phyloP scores from a whole-genome alignment of 1,140 invertebrate genomes.

The Brachionus sp. region DNA sequence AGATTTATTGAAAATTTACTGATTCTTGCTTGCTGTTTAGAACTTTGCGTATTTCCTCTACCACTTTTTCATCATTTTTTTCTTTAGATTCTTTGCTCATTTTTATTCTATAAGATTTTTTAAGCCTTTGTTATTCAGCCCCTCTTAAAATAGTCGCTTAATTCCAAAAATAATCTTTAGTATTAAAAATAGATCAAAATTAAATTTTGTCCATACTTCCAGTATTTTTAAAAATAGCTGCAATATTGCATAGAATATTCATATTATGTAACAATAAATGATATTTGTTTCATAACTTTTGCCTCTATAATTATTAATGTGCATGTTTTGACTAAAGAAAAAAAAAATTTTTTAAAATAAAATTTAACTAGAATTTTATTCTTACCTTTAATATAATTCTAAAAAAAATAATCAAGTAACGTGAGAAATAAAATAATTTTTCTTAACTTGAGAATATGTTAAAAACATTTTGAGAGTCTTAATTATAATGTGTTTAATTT shows the following conservation, averaged over 20 bases:
- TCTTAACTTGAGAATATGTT: no score
- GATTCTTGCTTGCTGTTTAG: neutral
- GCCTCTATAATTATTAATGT: neutral
- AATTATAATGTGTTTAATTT: no score
- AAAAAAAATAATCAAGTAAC: no score
- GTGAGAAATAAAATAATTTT: no score
- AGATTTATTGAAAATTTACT: neutral
- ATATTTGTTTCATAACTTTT: neutral
- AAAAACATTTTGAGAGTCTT: no score
- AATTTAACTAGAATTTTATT: no score
- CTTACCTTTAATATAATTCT: no score
- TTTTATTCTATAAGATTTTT: neutral
- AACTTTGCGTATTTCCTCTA: neutral
- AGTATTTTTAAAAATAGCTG: neutral
- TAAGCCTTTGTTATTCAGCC: neutral
- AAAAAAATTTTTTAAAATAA: no score
- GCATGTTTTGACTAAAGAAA: no score
- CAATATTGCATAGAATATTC: conserved; percentile 30
- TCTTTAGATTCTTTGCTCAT: conserved; percentile 9
- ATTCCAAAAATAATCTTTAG: neutral
- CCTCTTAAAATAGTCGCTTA: neutral
- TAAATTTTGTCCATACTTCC: neutral
- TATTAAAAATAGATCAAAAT: neutral
- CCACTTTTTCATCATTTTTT: neutral
- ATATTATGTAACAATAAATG: neutral